Evolutionary conservation across 2,888 invertebrate genomes (phyloP), one percentile per base, ranked within the genome.

Genomic region (Scrobipalpa atriplicella): DNA sequence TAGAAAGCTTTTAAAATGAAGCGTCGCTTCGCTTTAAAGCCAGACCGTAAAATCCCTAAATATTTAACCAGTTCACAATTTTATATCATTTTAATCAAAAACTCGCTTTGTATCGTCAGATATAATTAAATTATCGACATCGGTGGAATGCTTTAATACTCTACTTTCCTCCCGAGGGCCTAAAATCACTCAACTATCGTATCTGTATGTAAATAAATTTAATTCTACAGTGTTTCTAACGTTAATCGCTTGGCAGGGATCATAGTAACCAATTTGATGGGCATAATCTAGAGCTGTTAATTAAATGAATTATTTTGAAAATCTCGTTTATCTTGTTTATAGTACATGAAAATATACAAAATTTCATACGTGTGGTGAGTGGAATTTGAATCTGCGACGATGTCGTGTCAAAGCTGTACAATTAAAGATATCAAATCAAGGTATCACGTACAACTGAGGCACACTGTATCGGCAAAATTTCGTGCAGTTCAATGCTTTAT

Each of bases 171-270:
- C 56, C 54, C 19, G 56, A 56, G 64, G 68, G 69, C 68, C 72
- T 72, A 70, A 75, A 78, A 77, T 79, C 81, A 78, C 75, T 79
- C 75, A 70, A 68, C 73, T 76, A 75, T 80, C 75, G 70, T 84
- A 84, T 85, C 81, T 77, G 10, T 77, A 82, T 78, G 81, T 85
- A 82, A 84, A 87, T 85, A 85, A 84, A 86, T 86, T 83, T 77
- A 84, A 83, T 82, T 87, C 87, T 82, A 87, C 81, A 79, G 79
- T 79, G 73, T 82, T 83, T 82, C 80, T 72, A 72, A 82, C 78
- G 79, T 81, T 82, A 81, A 85, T 84, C 82, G 78, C 74, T 75
- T 79, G 80, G 78, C 76, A 78, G 77, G 73, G 73, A 79, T 71
- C 70, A 68, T n/a, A n/a, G n/a, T 75, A 73, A 73, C 72, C 71